Conservation (phyloP, 37 sponge, comb jelly and placozoan species). For the Chondrilla cf. caribensis region DNA sequence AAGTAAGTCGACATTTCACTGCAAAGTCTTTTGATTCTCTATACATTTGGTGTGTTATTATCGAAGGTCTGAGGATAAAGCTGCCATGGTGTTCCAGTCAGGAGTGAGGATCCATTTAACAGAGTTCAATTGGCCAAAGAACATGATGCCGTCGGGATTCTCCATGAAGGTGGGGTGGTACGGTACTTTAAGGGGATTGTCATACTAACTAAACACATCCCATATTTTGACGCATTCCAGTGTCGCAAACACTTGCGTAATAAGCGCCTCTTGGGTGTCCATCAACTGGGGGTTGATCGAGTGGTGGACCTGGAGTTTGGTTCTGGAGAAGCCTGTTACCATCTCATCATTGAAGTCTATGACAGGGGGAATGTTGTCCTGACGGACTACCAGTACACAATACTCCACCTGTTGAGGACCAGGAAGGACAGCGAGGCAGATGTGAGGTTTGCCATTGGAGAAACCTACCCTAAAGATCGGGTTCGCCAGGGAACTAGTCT, state of each 20-base stretch:
- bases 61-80: slow-evolving; percentile 86
- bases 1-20: slow-evolving; percentile 54
- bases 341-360: slow-evolving; percentile 94
- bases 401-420: slow-evolving; percentile 74
- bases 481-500: slow-evolving; percentile 51
- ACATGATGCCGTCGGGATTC: slow-evolving; percentile 92
- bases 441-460: slow-evolving; percentile 79
- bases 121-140: slow-evolving; percentile 97
- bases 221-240: slow-evolving; percentile 26
- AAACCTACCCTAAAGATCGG: slow-evolving; percentile 67
- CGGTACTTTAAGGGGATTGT: background rate
- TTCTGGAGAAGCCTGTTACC: slow-evolving; percentile 79
- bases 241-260: slow-evolving; percentile 85
- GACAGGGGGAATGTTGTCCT: slow-evolving; percentile 91
- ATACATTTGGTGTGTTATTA: background rate
- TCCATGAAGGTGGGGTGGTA: slow-evolving; percentile 74
- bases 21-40: background rate
- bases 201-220: background rate
- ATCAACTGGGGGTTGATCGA: slow-evolving; percentile 92
- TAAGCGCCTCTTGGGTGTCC: slow-evolving; percentile 63
- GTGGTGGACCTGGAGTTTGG: slow-evolving; percentile 95
- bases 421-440: slow-evolving; percentile 84
- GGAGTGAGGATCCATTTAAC: slow-evolving; percentile 92
- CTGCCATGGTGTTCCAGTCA: slow-evolving; percentile 84
- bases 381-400: slow-evolving; percentile 77